Evolutionary conservation across 2,113 vertebrate species (phyloP).

Genomic region (Calonectris borealis): DNA sequence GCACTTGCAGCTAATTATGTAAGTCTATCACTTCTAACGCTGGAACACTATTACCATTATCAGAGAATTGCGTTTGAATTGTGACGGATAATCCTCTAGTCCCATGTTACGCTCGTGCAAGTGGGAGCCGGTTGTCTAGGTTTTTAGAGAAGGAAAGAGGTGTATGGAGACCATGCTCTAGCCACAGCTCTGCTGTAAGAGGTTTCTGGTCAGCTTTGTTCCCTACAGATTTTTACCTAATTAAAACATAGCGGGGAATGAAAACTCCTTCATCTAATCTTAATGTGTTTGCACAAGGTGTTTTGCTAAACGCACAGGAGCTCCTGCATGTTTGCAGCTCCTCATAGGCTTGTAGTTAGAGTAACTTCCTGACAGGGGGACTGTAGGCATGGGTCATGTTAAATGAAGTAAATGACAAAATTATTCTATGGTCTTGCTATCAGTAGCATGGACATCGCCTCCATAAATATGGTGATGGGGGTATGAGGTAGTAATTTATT

Average conservation of each 20-base stretch:
- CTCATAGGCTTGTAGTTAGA: not conserved
- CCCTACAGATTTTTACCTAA: conserved; percentile 6
- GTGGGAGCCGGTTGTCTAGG: not conserved
- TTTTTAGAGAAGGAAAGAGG: not conserved
- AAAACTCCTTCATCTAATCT: not conserved
- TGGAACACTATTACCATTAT: conserved; percentile 54
- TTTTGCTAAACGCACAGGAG: not conserved
- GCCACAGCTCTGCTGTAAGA: not conserved
- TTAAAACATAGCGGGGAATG: not conserved
- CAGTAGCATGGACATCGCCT: not conserved
- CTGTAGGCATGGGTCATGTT: not conserved
- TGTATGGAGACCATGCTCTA: not conserved
- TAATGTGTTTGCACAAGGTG: not conserved
- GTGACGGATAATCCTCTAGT: conserved; percentile 42
- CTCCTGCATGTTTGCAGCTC: not conserved
- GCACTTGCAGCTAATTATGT: conserved; percentile 64
- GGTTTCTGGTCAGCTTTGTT: conserved; percentile 20
- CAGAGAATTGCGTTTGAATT: conserved; percentile 39
- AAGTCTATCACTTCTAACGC: conserved; percentile 61
- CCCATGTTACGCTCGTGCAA: conserved; percentile 13
- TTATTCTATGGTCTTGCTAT: not conserved
- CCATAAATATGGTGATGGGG: not conserved
- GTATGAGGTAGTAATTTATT: not conserved
- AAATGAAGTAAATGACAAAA: not conserved
- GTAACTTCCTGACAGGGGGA: not conserved